Evolutionary conservation across 2,113 vertebrate species (phyloP), one percentile per base, ranked within the genome.

Genomic region (Malurus cyaneus): DNA sequence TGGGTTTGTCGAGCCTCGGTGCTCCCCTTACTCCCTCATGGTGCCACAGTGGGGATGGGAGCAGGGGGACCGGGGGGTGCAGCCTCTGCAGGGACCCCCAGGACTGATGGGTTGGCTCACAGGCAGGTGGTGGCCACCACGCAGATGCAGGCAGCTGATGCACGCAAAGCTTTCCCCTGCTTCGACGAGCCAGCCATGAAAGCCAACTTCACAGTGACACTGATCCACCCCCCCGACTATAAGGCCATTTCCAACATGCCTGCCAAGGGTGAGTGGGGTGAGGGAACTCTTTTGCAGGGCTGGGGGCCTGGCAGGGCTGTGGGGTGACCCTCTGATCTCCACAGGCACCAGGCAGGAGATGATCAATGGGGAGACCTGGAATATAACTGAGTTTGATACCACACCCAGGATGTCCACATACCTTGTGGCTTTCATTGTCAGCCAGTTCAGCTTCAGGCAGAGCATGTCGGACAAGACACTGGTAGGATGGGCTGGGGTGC

Each of bases 161-260:
- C 99, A 23, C 98, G 99, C 93, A 99, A 99, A 91, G 96, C 98
- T 14, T 99, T 99, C 91, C 99, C 99, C 2, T 99, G 99, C 97
- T 99, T 99, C 1, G 99, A 99, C 0, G 99, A 99, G 92, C 99
- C 99, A 0, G 98, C 98, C 81, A 98, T 99, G 99, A 99, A 99
- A 96, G 99, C 99, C 41, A 70, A 32, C 21, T 99, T 99, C 83
- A 85, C 65, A 3, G 97, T 99, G 91, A 98, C 97, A 0, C 94
- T 99, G 88, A 97, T 98, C 90, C 94, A 99, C 90, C 91, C 92
- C 12, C 34, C 4, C 0, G 1, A 29, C 36, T 93, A 96, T 1
- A 6, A 0, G 2, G 99, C 99, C 12, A 95, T 99, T 73, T 99
- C 99, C 74, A 99, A 99, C 90, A 98, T 99, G 97, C 98, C 65